Base-by-base conservation (phyloP, 30 jellyfish, hydroid and myxozoan species). In the Nemopilema nomurai region DNA sequence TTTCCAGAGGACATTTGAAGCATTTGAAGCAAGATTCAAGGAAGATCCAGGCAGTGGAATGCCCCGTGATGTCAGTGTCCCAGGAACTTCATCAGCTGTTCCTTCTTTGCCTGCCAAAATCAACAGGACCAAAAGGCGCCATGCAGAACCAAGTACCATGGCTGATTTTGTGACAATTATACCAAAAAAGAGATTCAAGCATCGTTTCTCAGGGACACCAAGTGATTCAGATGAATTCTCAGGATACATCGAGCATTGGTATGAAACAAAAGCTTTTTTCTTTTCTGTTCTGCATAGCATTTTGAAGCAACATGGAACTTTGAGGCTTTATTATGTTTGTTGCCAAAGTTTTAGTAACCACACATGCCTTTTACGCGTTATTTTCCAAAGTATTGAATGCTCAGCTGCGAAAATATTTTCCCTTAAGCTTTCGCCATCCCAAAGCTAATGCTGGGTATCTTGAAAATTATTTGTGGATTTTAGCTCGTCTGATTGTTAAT, bases 101-200 rank as follows among this genome's bases (percentile, higher is more conserved):
- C 16, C 79, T 16, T 28, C 92, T 1, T 1, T 81, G 1, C 30
- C 81, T 3, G 24, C 30, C 17, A 68, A 18, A 0, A 76, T 27
- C 62, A 41, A 41, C 57, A 74, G 97, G n/a, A 52, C 82, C 7
- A 86, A 86, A 49, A 80, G 97, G 67, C 91, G 96, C 1, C 95
- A 77, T 28, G 86, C 90, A 4, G 96, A 85, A 41, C 97, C 99
- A 0, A 86, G 89, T 24, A 82, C 99, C 18, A 94, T 89, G 97
- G 97, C 97, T 52, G 99, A 94, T 64, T 94, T 85, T 86, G 95
- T 94, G 57, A 94, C 99, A 0, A 89, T 77, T 25, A 6, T 94
- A 64, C 96, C 91, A 26, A 77, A 80, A 28, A 92, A 92, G 66
- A 79, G 87, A 67, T 51, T 52, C 30, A 66, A 79, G 79, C 81